phyloP scores from a whole-genome alignment of 2,888 invertebrate genomes.

The Patella pellucida region DNA sequence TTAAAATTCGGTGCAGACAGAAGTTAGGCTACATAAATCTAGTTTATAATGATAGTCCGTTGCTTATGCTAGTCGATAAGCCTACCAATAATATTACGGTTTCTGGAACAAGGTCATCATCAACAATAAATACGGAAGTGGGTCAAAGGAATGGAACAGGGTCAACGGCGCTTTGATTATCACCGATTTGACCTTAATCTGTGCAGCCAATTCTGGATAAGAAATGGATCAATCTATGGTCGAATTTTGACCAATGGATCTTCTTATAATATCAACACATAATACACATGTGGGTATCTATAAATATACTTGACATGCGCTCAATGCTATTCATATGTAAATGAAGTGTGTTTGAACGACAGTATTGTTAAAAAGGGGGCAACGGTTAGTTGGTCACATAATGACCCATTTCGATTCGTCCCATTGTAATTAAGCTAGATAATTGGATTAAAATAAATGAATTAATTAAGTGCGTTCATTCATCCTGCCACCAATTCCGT shows the following conservation, averaged over 20 bases:
- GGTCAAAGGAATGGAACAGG: constrained; percentile 1
- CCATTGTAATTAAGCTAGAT: too few species aligned
- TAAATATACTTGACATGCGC: constrained; percentile 7
- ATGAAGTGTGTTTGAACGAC: background rate
- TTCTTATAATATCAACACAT: background rate
- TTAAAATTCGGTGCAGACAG: too few species aligned
- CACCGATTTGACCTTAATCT: background rate
- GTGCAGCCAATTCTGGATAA: background rate
- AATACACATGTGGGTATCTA: constrained; percentile 9
- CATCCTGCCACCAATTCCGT: too few species aligned
- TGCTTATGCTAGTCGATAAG: too few species aligned
- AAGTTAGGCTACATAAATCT: too few species aligned
- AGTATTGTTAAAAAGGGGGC: background rate
- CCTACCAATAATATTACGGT: too few species aligned
- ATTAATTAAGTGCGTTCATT: too few species aligned
- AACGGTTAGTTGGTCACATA: background rate
- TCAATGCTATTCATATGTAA: constrained; percentile 10
- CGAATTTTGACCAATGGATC: constrained; percentile 3
- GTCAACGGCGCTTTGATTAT: background rate
- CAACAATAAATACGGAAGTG: background rate
- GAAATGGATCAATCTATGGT: background rate
- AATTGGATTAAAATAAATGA: too few species aligned
- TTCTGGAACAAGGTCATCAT: constrained; percentile 3
- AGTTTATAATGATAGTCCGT: too few species aligned
- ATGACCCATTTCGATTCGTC: too few species aligned